Evolutionary conservation across 2,797 vertebrate genomes (phyloP).

Genomic region (Sebastes hopkinsi): DNA sequence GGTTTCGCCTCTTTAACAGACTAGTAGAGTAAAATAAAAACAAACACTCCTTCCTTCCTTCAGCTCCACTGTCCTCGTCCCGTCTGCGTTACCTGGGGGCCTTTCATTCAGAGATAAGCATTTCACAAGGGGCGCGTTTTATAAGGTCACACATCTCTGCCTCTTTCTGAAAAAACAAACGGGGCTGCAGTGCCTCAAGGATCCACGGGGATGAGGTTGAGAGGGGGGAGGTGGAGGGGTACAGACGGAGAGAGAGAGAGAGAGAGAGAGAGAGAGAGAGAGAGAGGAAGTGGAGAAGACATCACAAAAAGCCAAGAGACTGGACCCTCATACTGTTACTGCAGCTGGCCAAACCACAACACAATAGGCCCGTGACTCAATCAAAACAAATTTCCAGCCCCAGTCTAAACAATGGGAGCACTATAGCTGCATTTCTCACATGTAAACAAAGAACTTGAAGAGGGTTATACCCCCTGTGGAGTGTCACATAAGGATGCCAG

Average conservation of each 20-base stretch:
- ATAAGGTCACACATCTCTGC: constrained; percentile 40
- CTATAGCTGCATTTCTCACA: constrained; percentile 31
- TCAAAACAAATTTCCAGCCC: constrained; percentile 59
- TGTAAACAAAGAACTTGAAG: constrained; percentile 37
- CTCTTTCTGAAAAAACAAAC: neutral
- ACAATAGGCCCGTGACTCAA: constrained; percentile 75
- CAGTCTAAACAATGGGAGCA: constrained; percentile 72
- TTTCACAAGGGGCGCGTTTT: constrained; percentile 44
- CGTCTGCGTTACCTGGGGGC: constrained; percentile 48
- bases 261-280: neutral
- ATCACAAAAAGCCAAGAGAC: constrained; percentile 68
- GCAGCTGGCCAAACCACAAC: constrained; percentile 71
- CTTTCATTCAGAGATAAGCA: constrained; percentile 55
- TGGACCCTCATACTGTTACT: constrained; percentile 75
- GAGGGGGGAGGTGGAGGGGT: neutral
- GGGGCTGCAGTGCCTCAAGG: constrained; percentile 27
- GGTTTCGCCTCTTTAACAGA: constrained; percentile 71
- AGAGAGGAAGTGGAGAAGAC: constrained; percentile 70
- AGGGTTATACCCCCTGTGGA: constrained; percentile 6
- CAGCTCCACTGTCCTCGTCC: constrained; percentile 31
- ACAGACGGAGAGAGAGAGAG: neutral
- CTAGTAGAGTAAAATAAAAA: constrained; percentile 46
- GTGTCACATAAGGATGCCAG: constrained; percentile 28
- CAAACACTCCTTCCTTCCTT: constrained; percentile 36
- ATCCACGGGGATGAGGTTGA: constrained; percentile 19